Evolutionary conservation across 2,113 vertebrate genomes (phyloP).

Genomic region (Alectura lathami): DNA sequence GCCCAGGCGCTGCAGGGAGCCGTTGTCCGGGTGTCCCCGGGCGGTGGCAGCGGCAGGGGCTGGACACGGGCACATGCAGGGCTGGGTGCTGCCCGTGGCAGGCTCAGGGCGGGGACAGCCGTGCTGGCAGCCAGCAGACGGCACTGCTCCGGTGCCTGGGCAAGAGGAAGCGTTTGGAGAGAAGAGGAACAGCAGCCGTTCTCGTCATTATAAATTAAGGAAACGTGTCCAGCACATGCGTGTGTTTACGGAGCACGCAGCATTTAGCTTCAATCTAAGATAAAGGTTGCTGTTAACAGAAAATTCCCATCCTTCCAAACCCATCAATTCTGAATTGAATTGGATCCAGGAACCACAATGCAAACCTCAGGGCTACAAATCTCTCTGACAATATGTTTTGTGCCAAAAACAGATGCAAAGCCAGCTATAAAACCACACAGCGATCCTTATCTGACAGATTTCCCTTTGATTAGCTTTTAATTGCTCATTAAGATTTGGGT

Average conservation of each 20-base stretch:
- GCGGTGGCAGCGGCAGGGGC: rapidly evolving
- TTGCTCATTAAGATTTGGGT: conserved; percentile 35
- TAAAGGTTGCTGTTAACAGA: conserved; percentile 16
- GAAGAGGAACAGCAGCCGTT: neutral
- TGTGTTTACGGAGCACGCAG: neutral
- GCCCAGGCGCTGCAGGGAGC: neutral
- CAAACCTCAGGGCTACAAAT: conserved; percentile 47
- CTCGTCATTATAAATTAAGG: neutral
- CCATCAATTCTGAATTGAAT: conserved; percentile 31
- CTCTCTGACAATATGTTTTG: conserved; percentile 31
- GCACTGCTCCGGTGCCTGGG: neutral
- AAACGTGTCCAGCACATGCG: neutral
- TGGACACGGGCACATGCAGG: no score
- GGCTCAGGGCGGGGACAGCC: neutral
- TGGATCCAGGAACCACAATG: conserved; percentile 37
- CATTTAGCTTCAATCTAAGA: neutral
- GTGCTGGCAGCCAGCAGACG: neutral
- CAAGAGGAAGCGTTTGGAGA: neutral
- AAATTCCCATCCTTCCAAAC: conserved; percentile 1
- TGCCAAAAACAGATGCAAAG: conserved; percentile 42
- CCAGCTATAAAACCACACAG: neutral
- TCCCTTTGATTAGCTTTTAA: conserved; percentile 47
- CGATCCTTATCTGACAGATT: conserved; percentile 21
- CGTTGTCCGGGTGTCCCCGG: neutral
- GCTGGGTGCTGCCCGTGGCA: neutral